phyloP scores from a whole-genome alignment of 2,797 vertebrate species.

The Kryptopterus vitreolus region DNA sequence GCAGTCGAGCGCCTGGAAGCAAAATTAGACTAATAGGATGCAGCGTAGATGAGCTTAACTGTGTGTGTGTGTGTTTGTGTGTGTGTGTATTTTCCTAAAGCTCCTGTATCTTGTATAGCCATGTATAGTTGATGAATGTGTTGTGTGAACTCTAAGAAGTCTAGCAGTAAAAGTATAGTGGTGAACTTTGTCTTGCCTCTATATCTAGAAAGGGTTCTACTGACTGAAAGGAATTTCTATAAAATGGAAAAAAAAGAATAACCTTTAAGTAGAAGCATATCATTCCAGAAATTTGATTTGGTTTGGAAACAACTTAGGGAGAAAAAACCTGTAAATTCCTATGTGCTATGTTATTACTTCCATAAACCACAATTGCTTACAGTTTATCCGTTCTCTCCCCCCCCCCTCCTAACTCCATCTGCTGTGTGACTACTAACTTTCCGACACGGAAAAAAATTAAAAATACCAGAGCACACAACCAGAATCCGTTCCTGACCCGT shows the following conservation, averaged over 20 bases:
- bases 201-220: not conserved
- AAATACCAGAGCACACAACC: not conserved
- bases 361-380: not conserved
- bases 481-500: too few relatives aligned
- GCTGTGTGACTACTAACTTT: not conserved
- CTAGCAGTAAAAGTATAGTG: too few relatives aligned
- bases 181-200: not conserved
- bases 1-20: not conserved
- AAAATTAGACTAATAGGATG: constrained; percentile 2
- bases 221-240: not conserved
- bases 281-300: not conserved
- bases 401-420: too few relatives aligned
- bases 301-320: not conserved
- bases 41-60: not conserved
- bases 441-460: not conserved
- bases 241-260: not conserved
- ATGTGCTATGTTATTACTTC: not conserved
- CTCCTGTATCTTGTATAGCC: too few relatives aligned
- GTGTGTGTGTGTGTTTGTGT: too few relatives aligned
- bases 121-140: not conserved
- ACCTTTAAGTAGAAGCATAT: not conserved
- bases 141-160: too few relatives aligned
- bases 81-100: too few relatives aligned
- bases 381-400: not conserved
- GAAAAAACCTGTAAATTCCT: not conserved